Evolutionary conservation across 2,113 vertebrate species (phyloP), one percentile per base, ranked within the genome.

Genomic region (Oxyruncus cristatus): DNA sequence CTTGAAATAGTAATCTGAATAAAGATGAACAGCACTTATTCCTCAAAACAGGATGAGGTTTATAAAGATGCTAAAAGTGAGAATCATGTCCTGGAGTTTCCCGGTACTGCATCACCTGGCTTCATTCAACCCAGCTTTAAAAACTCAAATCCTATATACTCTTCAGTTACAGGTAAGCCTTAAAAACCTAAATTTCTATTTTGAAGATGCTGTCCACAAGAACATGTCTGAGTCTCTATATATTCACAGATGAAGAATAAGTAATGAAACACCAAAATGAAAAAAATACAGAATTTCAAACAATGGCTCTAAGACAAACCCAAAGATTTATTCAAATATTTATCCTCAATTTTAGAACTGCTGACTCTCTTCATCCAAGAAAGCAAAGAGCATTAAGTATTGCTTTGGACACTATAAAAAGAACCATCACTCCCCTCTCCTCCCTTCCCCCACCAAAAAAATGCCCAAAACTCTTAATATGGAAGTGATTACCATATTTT

Each of bases 391-490:
- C 17, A 79, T 44, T 89, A 85, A 42, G 23, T 6, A 63, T 41
- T 77, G 18, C 33, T 95, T 72, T 55, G 32, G 5, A 89, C 20
- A 20, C 86, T 77, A n/a, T 55, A 76, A 88, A 52, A 52, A 77
- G 0, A 6, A 55, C 2, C 13, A 70, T 5, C 9, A 32, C 37
- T 14, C 8, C 18, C 37, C 12, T 30, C 12, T 41, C 39, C 14
- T 20, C 12, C 12, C 1, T 1, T 0, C 4, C 1, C 11, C 2
- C 19, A 42, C 18, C 7, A 11, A 5, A 26, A 56, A 52, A 56
- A 47, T 52, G 4, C n/a, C 35, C 39, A 50, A 47, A 73, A 27
- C 19, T 77, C 59, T 59, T 79, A 70, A 70, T 59, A 74, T 7
- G 14, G 35, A 90, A 79, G 17, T 59, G 74, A 94, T 77, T 52